Conservation (phyloP, 2,888 invertebrate species). For the Acronicta psi region DNA sequence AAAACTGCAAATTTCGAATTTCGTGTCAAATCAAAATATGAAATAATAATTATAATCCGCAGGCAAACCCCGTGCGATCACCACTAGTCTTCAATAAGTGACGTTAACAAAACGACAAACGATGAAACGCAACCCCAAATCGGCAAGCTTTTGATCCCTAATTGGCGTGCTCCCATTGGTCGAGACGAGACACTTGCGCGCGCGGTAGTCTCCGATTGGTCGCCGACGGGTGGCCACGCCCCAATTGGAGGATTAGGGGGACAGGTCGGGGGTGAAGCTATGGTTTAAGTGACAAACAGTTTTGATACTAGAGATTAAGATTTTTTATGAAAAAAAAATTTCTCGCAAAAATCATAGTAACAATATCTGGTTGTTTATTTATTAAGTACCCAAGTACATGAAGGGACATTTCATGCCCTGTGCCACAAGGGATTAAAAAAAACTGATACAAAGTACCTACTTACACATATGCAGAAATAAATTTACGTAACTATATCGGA, state of each 20-base stretch:
- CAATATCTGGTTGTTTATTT: no score
- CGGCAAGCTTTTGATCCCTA: slow-evolving; percentile 79
- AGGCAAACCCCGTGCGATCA: slow-evolving; percentile 25
- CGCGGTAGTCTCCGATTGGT: slow-evolving; percentile 68
- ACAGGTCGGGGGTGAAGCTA: slow-evolving; percentile 63
- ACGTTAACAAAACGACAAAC: slow-evolving; percentile 70
- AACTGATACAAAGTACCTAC: no score
- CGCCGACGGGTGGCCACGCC: slow-evolving; percentile 61
- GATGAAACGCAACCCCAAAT: slow-evolving; percentile 83
- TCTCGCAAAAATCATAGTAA: no score
- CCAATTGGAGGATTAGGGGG: slow-evolving; percentile 73
- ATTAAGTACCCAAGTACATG: no score
- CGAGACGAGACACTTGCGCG: slow-evolving; percentile 62
- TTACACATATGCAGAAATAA: no score
- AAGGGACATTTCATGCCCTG: no score
- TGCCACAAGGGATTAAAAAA: no score
- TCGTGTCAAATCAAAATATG: no score
- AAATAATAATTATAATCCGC: background rate
- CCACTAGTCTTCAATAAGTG: slow-evolving; percentile 52
- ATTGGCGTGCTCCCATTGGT: slow-evolving; percentile 78
- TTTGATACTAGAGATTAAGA: slow-evolving; percentile 68
- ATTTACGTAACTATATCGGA: no score
- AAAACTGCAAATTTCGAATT: no score
- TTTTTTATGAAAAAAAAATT: background rate
- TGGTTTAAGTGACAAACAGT: slow-evolving; percentile 45